These are phyloP conservation scores for Chrysomallon squamiferum DNA, from an alignment of 1,140 invertebrate genomes.

Conservation along the genomic window DNA sequence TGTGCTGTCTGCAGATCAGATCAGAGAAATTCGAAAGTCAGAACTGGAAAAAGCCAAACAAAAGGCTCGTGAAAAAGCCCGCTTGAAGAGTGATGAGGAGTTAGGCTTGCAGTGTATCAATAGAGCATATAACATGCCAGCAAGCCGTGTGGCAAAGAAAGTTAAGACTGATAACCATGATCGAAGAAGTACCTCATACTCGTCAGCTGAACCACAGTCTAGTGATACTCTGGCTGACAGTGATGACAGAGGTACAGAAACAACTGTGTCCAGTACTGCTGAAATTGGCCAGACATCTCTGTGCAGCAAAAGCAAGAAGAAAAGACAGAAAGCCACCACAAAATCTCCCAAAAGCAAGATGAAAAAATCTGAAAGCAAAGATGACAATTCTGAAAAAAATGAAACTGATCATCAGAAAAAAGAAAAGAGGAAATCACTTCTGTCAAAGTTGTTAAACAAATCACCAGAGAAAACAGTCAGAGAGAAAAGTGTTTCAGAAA, in stretches of 20 bases:
- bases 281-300: conserved; percentile 13
- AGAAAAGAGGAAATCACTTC: conserved; percentile 46
- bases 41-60: conserved; percentile 40
- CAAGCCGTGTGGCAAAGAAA: conserved; percentile 1
- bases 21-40: conserved; percentile 28
- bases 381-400: conserved; percentile 4
- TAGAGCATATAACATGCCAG: conserved; percentile 1
- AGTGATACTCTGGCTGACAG: conserved; percentile 46
- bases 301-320: conserved; percentile 26
- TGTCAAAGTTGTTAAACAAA: conserved; percentile 47
- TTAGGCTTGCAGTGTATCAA: conserved; percentile 17
- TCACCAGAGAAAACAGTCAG: conserved; percentile 33
- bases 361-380: conserved; percentile 6
- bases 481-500: not conserved
- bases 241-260: conserved; percentile 30
- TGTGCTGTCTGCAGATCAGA: conserved; percentile 29
- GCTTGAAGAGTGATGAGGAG: conserved; percentile 37
- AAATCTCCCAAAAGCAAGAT: conserved; percentile 11
- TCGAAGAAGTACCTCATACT: conserved; percentile 27
- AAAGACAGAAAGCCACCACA: conserved; percentile 29
- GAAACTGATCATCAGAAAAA: conserved; percentile 35
- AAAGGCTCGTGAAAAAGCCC: conserved; percentile 30
- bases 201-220: conserved; percentile 23
- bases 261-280: conserved; percentile 13
- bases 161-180: conserved; percentile 8